Percentiles rank a stretch among this genome's conserved stretches.
phyloP scores from a whole-genome alignment of 2,113 vertebrate species.

The Antennarius striatus region DNA sequence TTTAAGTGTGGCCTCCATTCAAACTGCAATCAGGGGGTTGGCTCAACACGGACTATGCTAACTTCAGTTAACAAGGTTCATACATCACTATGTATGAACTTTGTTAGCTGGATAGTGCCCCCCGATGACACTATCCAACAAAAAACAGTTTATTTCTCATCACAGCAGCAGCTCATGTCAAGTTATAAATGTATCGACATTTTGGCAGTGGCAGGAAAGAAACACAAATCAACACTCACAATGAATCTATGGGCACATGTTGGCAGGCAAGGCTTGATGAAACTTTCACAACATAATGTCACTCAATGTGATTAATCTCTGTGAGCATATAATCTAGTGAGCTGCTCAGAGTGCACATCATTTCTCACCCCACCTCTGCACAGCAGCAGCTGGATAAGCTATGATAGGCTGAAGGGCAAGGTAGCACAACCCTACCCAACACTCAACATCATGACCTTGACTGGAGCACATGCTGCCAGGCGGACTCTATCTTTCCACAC shows the following conservation, averaged over 20 bases:
- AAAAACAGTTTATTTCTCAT: conserved; percentile 41
- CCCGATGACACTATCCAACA: conserved; percentile 12
- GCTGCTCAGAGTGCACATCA: conserved; percentile 29
- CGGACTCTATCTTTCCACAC: conserved; percentile 47
- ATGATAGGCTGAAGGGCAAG: conserved; percentile 42
- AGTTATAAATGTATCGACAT: conserved; percentile 20
- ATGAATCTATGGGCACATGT: conserved; percentile 10
- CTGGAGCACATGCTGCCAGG: conserved; percentile 50
- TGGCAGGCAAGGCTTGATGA: conserved; percentile 9
- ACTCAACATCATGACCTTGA: conserved; percentile 56
- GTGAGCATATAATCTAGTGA: conserved; percentile 62
- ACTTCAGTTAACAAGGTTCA: conserved; percentile 44
- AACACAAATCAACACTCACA: conserved; percentile 10
- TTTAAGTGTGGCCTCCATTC: conserved; percentile 58
- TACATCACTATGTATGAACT: conserved; percentile 15
- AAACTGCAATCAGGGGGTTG: conserved; percentile 65
- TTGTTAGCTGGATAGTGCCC: background rate
- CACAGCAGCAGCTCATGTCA: conserved; percentile 16
- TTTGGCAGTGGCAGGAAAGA: conserved; percentile 27
- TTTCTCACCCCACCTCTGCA: conserved; percentile 41
- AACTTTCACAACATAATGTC: conserved; percentile 42
- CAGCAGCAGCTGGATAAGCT: conserved; percentile 62
- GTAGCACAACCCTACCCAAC: conserved; percentile 42
- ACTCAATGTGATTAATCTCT: conserved; percentile 69
- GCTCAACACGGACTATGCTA: conserved; percentile 41